Conservation (phyloP, 1,140 invertebrate genomes). For the Oncopeltus fasciatus region DNA sequence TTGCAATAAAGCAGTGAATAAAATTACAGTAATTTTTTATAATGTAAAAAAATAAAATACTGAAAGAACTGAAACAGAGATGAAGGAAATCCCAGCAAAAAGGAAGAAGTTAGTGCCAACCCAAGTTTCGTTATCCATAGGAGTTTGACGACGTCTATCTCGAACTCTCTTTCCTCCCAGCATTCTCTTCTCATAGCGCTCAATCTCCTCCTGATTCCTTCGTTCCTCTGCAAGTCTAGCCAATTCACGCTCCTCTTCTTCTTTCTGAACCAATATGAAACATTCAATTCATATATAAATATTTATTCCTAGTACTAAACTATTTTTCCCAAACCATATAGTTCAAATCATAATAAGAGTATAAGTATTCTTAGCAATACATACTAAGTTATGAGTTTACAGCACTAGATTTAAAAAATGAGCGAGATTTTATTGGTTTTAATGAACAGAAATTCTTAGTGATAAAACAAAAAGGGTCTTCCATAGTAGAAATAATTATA, state of each 20-base stretch:
- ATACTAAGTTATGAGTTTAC: too few relatives aligned
- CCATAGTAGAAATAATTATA: too few relatives aligned
- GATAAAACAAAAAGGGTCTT: too few relatives aligned
- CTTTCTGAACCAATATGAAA: slow-evolving; percentile 17
- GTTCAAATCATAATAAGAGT: too few relatives aligned
- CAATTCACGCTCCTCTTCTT: slow-evolving; percentile 18
- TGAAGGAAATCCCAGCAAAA: background rate
- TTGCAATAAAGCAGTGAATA: too few relatives aligned
- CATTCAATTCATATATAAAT: too few relatives aligned
- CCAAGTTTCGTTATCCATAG: background rate
- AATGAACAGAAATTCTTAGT: too few relatives aligned
- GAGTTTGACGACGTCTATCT: background rate
- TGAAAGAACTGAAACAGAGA: background rate
- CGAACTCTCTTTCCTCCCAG: slow-evolving; percentile 22
- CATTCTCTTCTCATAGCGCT: slow-evolving; percentile 25
- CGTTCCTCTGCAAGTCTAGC: slow-evolving; percentile 17
- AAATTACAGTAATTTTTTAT: background rate
- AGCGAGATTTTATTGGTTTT: too few relatives aligned
- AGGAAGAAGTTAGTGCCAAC: background rate
- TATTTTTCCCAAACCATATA: too few relatives aligned
- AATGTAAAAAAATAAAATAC: background rate
- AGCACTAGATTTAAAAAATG: too few relatives aligned
- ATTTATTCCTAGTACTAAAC: too few relatives aligned
- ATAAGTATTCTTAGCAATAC: too few relatives aligned
- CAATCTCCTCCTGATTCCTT: slow-evolving; percentile 24